Base-by-base conservation (phyloP, 2,797 vertebrate genomes). In the Brachyrhaphis roseni region DNA sequence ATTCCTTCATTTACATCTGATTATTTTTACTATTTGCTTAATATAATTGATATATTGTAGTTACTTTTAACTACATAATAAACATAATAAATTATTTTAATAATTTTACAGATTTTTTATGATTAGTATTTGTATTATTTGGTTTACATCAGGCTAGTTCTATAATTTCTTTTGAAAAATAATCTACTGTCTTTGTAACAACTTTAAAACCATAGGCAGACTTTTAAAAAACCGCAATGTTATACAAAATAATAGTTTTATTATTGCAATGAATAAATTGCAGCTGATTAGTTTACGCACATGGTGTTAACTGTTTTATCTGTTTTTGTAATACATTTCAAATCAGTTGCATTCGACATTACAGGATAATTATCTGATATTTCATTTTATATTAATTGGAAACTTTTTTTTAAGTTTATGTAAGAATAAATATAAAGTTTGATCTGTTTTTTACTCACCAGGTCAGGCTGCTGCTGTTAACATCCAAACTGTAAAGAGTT, bases 401-500 rank as follows among this genome's bases (percentile, higher is more conserved):
- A 70, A 70, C 36, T 43, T 41, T 43, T 34, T 34, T 13, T 55
- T 15, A 31, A 8, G 15, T 4, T 16, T 20, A 10, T 10, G 26
- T 0, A 3, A 8, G 16, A 55, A 57, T 2, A 53, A 45, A 11
- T 36, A n/a, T 34, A 74, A 5, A 57, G 0, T 3, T 55, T 1
- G 7, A 28, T 39, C 7, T 74, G 15, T 31, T 20, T 74, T 34
- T 75, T 46, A 81, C 92, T 90, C 76, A 91, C 89, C 86, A 62
- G 34, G 8, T 75, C 73, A 36, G 55, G 5, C 15, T 70, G 75
- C 55, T 82, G 55, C 72, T 81, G 36, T 83, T 55, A 85, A 79
- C 83, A 88, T 47, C 83, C 78, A 77, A 93, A 93, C 91, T 82
- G 91, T 88, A 78, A 78, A 78, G 76, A 53, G 0, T 55, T 70